Base-by-base conservation (phyloP, 2,797 vertebrate genomes). In the Pipistrellus nathusii region DNA sequence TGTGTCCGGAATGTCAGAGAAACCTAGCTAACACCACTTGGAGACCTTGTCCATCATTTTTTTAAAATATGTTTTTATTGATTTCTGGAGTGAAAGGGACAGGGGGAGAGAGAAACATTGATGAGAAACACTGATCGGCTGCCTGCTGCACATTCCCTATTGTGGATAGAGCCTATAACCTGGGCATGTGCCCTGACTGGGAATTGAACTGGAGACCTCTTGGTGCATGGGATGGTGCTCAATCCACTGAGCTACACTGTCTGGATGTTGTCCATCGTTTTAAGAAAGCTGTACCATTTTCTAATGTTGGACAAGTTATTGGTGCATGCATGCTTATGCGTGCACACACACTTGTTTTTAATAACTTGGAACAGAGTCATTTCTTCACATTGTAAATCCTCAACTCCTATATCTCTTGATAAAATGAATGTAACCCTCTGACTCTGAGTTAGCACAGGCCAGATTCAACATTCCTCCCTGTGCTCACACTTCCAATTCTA, bases 311-410 rank as follows among this genome's bases (percentile, higher is more conserved):
- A 72, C 21, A 76, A 41, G 78, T 9, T 30, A 30, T 48, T 62
- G 2, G 17, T 25, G 12, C 23, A 46, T 30, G 25, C 2, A 6
- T 3, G 30, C 1, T 4, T 3, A 6, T 18, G 12, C 18, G 17
- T 5, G 5, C 9, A 72, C 38, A 76, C 11, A 21, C 51, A 13
- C 4, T 51, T 51, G 44, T 75, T 87, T 72, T 77, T 80, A 93
- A 48, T 62, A 46, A 21, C 8, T 46, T 87, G 62, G 32, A 55
- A 51, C 46, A 71, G 0, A 32, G 27, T 69, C 48, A 51, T 25
- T 88, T 91, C 48, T 84, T 77, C 83, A 55, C 30, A 77, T 3
- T 75, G 51, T 35, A 93, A 71, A 88, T 7, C 68, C 68, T 44
- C 51, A 51, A 17, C 18, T 81, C 48, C 46, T 57, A 1, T 57